A percentile compares a stretch with the other conserved stretches of the same genome.
These are phyloP conservation scores for Drosophila punjabiensis DNA, from an alignment of 1,140 invertebrate genomes.

Conservation along the genomic window DNA sequence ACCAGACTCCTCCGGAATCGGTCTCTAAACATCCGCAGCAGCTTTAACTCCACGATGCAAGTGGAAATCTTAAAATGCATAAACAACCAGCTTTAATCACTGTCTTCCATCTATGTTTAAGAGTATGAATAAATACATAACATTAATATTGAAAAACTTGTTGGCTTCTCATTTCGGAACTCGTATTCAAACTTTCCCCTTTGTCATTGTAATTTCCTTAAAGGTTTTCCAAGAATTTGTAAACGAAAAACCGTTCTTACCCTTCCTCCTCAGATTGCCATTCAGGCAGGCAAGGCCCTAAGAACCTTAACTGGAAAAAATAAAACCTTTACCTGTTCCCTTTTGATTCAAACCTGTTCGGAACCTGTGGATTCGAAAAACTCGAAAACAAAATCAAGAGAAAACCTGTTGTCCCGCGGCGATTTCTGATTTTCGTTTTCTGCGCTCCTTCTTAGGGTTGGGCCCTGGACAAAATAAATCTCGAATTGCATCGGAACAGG, in stretches of 20 bases:
- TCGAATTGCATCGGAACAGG: constrained; percentile 76
- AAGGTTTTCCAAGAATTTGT: constrained; percentile 56
- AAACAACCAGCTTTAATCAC: constrained; percentile 44
- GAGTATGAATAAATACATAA: constrained; percentile 38
- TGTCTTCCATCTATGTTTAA: constrained; percentile 60
- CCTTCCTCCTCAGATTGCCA: neutral
- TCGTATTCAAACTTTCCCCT: constrained; percentile 41
- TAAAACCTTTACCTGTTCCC: constrained; percentile 56
- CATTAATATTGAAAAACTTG: constrained; percentile 37
- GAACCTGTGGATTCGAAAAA: constrained; percentile 39
- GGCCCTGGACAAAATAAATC: constrained; percentile 65
- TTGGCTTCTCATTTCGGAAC: constrained; percentile 28
- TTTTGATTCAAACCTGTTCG: constrained; percentile 71
- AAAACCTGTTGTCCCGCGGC: constrained; percentile 68
- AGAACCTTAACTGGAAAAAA: constrained; percentile 64
- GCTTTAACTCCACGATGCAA: constrained; percentile 46
- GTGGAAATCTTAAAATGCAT: constrained; percentile 31
- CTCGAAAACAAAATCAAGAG: constrained; percentile 36
- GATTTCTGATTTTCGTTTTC: constrained; percentile 66
- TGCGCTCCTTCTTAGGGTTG: constrained; percentile 60
- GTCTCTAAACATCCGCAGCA: constrained; percentile 55
- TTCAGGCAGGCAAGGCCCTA: constrained; percentile 35
- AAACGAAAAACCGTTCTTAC: constrained; percentile 49
- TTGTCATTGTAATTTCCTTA: constrained; percentile 47
- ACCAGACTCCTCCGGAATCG: constrained; percentile 38